Evolutionary conservation across 2,113 vertebrate genomes (phyloP).

Genomic region (Okapia johnstoni): DNA sequence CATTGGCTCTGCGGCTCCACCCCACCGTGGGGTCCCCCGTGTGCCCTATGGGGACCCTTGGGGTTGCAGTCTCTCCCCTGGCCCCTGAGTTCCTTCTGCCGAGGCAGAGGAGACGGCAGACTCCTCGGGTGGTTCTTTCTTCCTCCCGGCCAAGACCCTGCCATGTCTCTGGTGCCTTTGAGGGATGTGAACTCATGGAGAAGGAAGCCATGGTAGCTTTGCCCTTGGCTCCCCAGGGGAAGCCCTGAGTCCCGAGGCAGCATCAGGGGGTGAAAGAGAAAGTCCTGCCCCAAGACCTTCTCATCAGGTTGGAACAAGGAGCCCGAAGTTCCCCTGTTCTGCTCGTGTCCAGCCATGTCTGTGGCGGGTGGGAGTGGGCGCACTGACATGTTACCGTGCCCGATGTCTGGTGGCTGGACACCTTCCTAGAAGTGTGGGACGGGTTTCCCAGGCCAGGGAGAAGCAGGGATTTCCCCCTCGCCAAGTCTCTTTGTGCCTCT

Average conservation of each 20-base stretch:
- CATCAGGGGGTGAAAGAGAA: not conserved
- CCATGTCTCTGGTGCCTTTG: not conserved
- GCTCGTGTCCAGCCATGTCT: not conserved
- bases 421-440: not conserved
- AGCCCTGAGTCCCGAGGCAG: not conserved
- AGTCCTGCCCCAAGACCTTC: not conserved
- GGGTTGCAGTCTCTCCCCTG: not conserved
- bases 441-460: not conserved
- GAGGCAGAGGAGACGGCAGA: not conserved
- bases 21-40: fast-evolving
- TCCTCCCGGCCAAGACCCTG: not conserved
- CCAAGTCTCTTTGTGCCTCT: not conserved
- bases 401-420: not conserved
- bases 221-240: not conserved
- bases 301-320: not conserved
- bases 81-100: not conserved
- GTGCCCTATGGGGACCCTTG: not conserved
- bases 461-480: not conserved
- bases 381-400: too few species aligned
- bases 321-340: not conserved
- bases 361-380: not conserved
- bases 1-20: fast-evolving
- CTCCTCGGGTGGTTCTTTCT: too few species aligned
- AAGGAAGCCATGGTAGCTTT: not conserved
- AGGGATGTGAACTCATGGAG: not conserved